Base-by-base conservation (phyloP, 2,797 vertebrate genomes). In the Meriones psammophilus region DNA sequence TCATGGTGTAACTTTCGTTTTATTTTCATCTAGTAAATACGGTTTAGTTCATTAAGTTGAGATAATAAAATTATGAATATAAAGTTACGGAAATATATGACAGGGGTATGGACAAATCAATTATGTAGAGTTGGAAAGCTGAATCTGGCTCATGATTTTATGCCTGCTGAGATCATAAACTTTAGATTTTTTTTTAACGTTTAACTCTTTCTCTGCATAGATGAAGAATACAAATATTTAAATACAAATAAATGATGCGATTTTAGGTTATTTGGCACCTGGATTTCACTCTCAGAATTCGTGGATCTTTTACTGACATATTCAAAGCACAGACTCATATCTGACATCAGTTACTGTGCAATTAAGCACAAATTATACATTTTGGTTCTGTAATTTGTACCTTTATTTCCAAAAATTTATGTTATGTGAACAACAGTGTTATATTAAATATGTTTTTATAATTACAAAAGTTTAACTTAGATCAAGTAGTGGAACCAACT, bases 401-500 rank as follows among this genome's bases (percentile, higher is more conserved):
- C 56, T 42, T 8, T 74, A 42, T 88, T 74, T 73, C n/a, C 54
- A 18, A 73, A 2, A 93, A 7, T 91, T 94, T 83, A 8, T 8
- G n/a, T 92, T 88, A 96, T 86, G 42, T 88, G 58, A 94, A 95
- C 42, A 85, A 86, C 50, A 89, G 46, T 94, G 93, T 93, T 93
- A 60, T 81, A 83, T 74, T 94, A 66, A 90, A 62, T 90, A 4
- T 54, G 3, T 30, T 94, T 88, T 64, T 93, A 88, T 62, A 97
- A 97, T 94, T 80, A 36, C 39, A 79, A 15, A 62, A 3, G 60
- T 66, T 84, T 80, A 50, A 89, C 96, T 96, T 30, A 71, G 85
- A 71, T 30, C 68, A 87, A 73, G 50, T 73, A 39, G 68, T 36
- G 58, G 68, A 69, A 71, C n/a, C 50, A 87, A 73, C 58, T 36